Base-by-base conservation (phyloP, 1,140 invertebrate genomes). In the Sycophaga agraensis region DNA sequence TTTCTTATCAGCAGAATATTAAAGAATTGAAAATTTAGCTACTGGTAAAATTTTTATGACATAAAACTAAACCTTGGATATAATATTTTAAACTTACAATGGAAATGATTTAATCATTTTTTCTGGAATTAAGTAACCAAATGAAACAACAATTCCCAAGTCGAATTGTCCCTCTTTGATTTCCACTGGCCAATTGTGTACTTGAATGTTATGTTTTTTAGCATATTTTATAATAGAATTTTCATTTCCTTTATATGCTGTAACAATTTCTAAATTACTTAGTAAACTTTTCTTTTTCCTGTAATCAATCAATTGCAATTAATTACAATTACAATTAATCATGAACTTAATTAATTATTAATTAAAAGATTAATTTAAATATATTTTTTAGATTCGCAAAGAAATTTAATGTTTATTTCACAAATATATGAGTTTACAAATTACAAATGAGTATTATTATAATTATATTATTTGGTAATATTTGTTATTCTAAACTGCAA, bases 121-220 rank as follows among this genome's bases (percentile, higher is more conserved):
- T 56, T 81, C 69, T 4, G 89, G 87, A 71, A 91, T 89, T 51
- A 90, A 71, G 75, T 88, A 83, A 0, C 89, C 89, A 82, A 90
- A 91, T 1, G 88, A 89, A 1, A 89, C 88, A 28, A 90, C 86
- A 45, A 90, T 69, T 22, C 88, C 88, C 48, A 90, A 72, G 68
- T 90, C 82, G 79, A 84, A 89, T 31, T 81, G 67, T 19, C 71
- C 50, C 21, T 65, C 34, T 1, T 65, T 35, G 3, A 69, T 57
- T 17, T 68, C 35, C 9, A 82, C 53, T 17, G 87, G 88, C 88
- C 88, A 91, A 14, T 73, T 65, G 56, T 84, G 76, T 16, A 86
- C 31, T 4, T 61, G 48, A 9, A 90, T 72, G 31, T 75, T 78
- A 66, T 83, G 74, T 51, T 78, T 45, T 35, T 73, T 68, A 7